Percentiles rank a stretch among this genome's conserved stretches.
phyloP scores from a whole-genome alignment of 2,113 vertebrate species.

The Lynx canadensis region DNA sequence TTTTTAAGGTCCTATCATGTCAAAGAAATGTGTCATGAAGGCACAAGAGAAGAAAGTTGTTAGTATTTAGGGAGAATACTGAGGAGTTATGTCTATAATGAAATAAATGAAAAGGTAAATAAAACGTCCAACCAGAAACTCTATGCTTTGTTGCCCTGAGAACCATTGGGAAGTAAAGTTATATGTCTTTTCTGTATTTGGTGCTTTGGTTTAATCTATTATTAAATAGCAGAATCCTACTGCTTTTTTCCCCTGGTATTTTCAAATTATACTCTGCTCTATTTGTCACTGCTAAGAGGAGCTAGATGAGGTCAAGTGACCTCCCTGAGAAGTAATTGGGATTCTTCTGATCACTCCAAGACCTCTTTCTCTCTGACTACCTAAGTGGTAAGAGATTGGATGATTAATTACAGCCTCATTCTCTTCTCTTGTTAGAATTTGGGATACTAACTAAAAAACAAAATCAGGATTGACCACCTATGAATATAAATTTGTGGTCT shows the following conservation, averaged over 20 bases:
- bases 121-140: neutral
- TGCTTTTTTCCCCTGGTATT: neutral
- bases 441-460: neutral
- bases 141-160: neutral
- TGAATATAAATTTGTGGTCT: neutral
- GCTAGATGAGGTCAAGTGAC: neutral
- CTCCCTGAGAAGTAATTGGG: neutral
- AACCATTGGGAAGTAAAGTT: neutral
- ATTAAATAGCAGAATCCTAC: neutral
- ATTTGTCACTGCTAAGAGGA: conserved; percentile 9
- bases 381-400: neutral
- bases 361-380: neutral
- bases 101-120: neutral
- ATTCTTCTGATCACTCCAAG: neutral
- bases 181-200: neutral
- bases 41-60: neutral
- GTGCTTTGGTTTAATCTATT: neutral
- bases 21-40: neutral
- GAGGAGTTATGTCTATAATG: neutral
- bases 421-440: neutral
- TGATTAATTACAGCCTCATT: neutral
- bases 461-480: neutral
- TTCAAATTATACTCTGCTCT: neutral
- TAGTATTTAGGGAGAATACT: neutral
- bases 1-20: neutral